Conservation (phyloP, 2,113 vertebrate genomes). For the Datnioides undecimradiatus region DNA sequence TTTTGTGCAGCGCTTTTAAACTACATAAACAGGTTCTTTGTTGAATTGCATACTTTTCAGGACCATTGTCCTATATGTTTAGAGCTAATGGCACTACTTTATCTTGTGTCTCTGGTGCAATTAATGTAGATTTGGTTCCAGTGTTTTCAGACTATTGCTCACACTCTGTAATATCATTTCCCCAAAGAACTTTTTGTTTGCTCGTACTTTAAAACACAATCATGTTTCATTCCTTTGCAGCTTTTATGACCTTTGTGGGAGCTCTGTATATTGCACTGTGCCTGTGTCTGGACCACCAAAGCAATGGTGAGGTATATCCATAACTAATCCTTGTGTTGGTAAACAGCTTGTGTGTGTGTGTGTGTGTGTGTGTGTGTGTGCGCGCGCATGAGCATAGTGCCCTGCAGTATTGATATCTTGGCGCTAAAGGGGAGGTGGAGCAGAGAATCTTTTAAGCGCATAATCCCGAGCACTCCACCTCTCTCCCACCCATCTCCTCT, state of each 20-base stretch:
- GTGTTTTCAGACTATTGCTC: not conserved
- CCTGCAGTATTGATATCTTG: slow-evolving; percentile 60
- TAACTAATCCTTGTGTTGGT: slow-evolving; percentile 58
- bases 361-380: slow-evolving; percentile 29
- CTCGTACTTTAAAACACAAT: not conserved
- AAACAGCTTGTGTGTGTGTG: slow-evolving; percentile 29
- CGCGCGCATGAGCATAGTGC: not conserved
- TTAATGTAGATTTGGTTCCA: not conserved
- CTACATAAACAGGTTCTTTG: not conserved
- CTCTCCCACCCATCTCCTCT: slow-evolving; percentile 43
- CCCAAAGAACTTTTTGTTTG: not conserved
- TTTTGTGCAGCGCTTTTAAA: no score
- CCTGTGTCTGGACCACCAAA: slow-evolving; percentile 12
- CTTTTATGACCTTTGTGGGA: slow-evolving; percentile 27
- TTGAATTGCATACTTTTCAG: not conserved
- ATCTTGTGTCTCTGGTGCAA: not conserved
- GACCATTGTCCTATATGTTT: not conserved
- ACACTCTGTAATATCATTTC: not conserved
- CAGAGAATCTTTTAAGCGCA: slow-evolving; percentile 72
- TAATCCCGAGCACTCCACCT: slow-evolving; percentile 65
- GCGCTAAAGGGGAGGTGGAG: slow-evolving; percentile 53
- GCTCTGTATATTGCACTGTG: slow-evolving; percentile 21
- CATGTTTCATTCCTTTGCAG: slow-evolving; percentile 8
- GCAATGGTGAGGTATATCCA: slow-evolving; percentile 44
- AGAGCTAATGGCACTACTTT: not conserved